phyloP scores from a whole-genome alignment of 2,797 vertebrate genomes.

The Petrocephalus sullivani region DNA sequence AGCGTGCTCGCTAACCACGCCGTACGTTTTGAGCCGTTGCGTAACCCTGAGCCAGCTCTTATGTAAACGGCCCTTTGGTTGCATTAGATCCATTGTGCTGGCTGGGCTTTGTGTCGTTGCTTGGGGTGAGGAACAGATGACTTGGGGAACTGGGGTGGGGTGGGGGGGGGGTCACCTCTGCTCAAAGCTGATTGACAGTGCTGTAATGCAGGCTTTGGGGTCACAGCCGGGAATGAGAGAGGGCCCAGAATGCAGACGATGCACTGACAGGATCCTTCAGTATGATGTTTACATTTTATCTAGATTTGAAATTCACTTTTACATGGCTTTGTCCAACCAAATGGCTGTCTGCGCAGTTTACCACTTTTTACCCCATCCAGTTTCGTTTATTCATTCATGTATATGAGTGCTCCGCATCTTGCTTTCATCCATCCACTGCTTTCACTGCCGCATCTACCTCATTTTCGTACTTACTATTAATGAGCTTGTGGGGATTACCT shows the following conservation, averaged over 20 bases:
- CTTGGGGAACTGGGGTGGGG: no score
- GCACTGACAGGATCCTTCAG: neutral
- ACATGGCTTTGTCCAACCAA: neutral
- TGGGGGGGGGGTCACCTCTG: neutral
- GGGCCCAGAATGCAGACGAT: neutral
- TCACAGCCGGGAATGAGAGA: neutral
- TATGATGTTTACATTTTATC: neutral
- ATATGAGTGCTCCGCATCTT: neutral
- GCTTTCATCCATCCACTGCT: neutral
- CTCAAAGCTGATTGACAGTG: neutral
- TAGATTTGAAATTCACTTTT: neutral
- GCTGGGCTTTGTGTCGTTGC: neutral
- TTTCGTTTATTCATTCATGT: neutral
- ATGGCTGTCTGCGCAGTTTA: neutral
- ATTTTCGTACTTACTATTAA: neutral
- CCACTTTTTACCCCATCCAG: neutral
- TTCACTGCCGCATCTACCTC: neutral
- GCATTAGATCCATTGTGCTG: neutral
- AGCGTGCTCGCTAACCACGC: neutral
- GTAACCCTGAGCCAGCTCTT: slow-evolving; percentile 22
- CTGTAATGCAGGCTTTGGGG: neutral
- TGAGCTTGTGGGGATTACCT: neutral
- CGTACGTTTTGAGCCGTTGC: slow-evolving; percentile 9
- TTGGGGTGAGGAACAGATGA: neutral
- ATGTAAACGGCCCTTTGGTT: slow-evolving; percentile 18